Percentiles rank a stretch among this genome's conserved stretches.
Evolutionary conservation across 2,888 invertebrate genomes (phyloP).

Genomic region (Cerastoderma edule): DNA sequence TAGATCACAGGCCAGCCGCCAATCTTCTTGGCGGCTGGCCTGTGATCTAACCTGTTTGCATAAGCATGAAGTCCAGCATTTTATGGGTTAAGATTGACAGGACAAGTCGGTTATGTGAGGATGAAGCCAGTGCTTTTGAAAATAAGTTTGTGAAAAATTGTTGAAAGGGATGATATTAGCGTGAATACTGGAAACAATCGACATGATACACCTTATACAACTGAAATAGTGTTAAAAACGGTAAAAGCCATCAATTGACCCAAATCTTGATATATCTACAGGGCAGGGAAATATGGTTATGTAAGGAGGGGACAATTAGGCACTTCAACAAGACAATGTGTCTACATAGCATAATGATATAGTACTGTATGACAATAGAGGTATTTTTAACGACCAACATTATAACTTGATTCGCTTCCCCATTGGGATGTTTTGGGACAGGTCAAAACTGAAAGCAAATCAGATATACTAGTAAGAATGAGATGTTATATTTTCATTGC

Average conservation of each 20-base stretch:
- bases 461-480: too few species aligned
- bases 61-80: too few species aligned
- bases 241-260: background rate
- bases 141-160: too few species aligned
- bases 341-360: background rate
- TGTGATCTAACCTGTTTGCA: too few species aligned
- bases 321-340: background rate
- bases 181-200: too few species aligned
- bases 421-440: background rate
- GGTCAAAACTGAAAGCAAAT: too few species aligned
- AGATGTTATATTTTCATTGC: too few species aligned
- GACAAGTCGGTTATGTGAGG: background rate
- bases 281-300: background rate
- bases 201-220: too few species aligned
- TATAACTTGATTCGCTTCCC: background rate
- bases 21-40: too few species aligned
- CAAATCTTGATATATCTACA: background rate
- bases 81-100: background rate
- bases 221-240: background rate
- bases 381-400: background rate
- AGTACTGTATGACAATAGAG: background rate
- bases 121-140: too few species aligned
- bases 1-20: too few species aligned
- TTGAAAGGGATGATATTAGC: too few species aligned
- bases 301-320: background rate